Base-by-base conservation (phyloP, 2,888 invertebrate species). In the Apodemia zela region DNA sequence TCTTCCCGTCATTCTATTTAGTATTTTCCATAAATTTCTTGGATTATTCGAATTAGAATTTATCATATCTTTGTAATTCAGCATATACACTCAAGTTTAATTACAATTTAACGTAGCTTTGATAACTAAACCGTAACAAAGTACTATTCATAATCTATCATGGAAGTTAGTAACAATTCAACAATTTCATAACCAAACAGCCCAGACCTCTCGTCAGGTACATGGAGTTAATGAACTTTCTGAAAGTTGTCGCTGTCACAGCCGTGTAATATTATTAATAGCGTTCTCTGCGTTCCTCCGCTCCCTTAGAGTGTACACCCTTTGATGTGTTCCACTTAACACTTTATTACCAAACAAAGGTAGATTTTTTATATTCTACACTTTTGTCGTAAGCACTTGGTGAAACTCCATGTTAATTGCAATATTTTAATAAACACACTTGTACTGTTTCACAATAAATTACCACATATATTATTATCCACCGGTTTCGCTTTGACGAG, bases 261-360 rank as follows among this genome's bases (percentile, higher is more conserved):
- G 77, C 74, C 75, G 74, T 73, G 76, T 84, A 83, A 86, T 84
- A 81, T 85, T 84, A 86, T 86, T 85, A 86, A 83, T 82, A 80
- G 77, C 68, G 73, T 79, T 80, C 79, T 82, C 68, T 72, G 74
- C 75, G 74, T 76, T 77, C 79, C 77, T 75, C 71, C 73, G 69
- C 72, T 71, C 71, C 73, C 70, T 68, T 65, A 66, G 51, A 21
- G 51, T 51, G 51, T 51, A 69, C 69, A 67, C 68, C 66, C 65
- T 45, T 17, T 58, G 71, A 67, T 72, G 17, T 47, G 66, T 64
- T 81, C 78, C 65, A 62, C 70, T 80, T 77, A 66, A 57, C 3
- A 17, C 77, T 15, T 5, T 54, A 3, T 42, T 33, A 38, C 38
- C 11, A 38, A 38, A 2, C 38, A 38, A 38, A 33, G 33, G 5